Conservation (phyloP, 2,797 vertebrate genomes). For the Prionace glauca region DNA sequence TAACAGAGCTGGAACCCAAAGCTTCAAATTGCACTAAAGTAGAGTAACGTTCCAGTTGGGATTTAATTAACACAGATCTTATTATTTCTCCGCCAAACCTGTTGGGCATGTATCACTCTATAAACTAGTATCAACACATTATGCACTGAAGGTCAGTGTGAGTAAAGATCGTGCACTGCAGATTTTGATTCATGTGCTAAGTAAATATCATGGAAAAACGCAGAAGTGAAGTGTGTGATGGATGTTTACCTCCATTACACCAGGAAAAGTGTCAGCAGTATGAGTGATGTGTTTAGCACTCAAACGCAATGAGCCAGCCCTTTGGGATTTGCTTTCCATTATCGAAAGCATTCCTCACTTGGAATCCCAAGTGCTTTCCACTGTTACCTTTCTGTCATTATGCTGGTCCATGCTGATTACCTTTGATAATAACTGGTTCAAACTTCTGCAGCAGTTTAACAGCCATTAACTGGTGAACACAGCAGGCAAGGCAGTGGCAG, state of each 20-base stretch:
- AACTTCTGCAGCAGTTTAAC: not conserved
- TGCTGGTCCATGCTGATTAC: not conserved
- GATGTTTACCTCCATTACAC: not conserved
- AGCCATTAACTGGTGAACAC: not conserved
- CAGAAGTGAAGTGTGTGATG: not conserved
- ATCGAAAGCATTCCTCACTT: not conserved
- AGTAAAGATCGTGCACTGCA: not conserved
- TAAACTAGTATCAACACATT: not conserved
- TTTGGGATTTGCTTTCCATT: not conserved
- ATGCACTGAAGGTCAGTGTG: not conserved
- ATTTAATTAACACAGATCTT: not conserved
- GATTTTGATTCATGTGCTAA: not conserved
- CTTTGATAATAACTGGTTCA: not conserved
- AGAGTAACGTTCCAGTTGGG: slow-evolving; percentile 57
- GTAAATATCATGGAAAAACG: not conserved
- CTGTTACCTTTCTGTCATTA: not conserved
- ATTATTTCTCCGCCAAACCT: not conserved
- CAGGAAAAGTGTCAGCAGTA: not conserved
- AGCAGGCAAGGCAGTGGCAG: not conserved
- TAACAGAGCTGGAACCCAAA: slow-evolving; percentile 77
- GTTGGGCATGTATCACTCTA: not conserved
- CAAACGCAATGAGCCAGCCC: not conserved
- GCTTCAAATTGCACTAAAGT: slow-evolving; percentile 86
- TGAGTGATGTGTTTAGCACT: not conserved
- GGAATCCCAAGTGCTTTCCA: not conserved